Conservation (phyloP, 2,113 vertebrate species). For the Microcebus murinus region DNA sequence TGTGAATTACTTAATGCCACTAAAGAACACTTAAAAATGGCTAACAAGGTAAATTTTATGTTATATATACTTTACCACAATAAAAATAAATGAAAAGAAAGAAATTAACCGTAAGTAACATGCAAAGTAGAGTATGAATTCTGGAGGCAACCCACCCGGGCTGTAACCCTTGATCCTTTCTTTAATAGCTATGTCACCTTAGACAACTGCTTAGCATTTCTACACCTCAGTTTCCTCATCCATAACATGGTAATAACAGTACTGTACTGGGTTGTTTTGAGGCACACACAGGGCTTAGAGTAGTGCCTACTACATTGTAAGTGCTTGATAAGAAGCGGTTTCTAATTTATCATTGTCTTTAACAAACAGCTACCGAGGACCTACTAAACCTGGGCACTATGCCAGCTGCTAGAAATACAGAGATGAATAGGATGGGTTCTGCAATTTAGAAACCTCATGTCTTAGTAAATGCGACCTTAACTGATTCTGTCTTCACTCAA, state of each 20-base stretch:
- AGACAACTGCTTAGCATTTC: neutral
- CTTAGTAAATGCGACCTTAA: neutral
- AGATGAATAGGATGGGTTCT: neutral
- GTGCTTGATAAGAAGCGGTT: neutral
- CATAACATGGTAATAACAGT: neutral
- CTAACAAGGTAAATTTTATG: neutral
- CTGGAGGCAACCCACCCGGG: neutral
- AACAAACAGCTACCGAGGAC: neutral
- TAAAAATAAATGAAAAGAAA: constrained; percentile 13
- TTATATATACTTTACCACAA: neutral
- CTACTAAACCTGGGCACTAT: neutral
- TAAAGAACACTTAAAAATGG: neutral
- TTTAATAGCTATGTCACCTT: neutral
- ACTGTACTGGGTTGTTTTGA: neutral
- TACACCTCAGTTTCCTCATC: neutral
- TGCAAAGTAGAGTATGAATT: neutral
- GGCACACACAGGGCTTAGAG: neutral
- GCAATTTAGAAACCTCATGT: neutral
- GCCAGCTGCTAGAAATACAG: neutral
- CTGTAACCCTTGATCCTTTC: neutral
- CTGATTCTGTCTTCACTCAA: neutral
- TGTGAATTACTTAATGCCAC: neutral
- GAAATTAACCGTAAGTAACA: neutral
- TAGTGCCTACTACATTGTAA: neutral
- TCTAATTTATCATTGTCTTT: neutral